Evolutionary conservation across 2,888 invertebrate species (phyloP).

Genomic region (Chrysolina oricalcia): DNA sequence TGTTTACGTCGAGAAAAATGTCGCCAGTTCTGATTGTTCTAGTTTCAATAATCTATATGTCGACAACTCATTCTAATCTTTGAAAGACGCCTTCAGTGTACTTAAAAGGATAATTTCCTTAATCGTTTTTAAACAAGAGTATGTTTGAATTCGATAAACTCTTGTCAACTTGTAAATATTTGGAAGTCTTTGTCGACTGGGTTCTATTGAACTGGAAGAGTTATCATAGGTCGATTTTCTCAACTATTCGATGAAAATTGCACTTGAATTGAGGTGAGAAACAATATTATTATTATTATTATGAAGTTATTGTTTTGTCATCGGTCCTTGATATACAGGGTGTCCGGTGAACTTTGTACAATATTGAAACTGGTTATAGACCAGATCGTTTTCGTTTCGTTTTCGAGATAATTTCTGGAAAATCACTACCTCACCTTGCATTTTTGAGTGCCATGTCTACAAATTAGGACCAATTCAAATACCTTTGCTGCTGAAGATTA

Average conservation of each 20-base stretch:
- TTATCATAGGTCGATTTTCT: constrained; percentile 19
- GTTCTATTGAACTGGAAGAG: constrained; percentile 34
- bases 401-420: too few species aligned
- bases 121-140: constrained; percentile 38
- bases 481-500: too few species aligned
- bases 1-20: constrained; percentile 27
- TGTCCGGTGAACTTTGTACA: too few species aligned
- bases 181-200: constrained; percentile 38
- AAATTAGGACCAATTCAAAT: too few species aligned
- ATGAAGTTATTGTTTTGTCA: too few species aligned
- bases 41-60: constrained; percentile 28
- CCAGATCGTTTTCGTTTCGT: too few species aligned
- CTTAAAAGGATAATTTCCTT: constrained; percentile 37
- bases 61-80: constrained; percentile 49
- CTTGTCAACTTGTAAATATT: constrained; percentile 43
- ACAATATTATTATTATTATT: too few species aligned
- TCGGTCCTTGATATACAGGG: too few species aligned
- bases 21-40: constrained; percentile 30
- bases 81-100: constrained; percentile 46
- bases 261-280: too few species aligned
- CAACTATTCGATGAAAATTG: background rate
- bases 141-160: constrained; percentile 41
- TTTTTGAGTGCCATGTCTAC: too few species aligned
- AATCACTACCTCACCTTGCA: too few species aligned
- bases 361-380: too few species aligned